Evolutionary conservation across 2,888 invertebrate species (phyloP).

Genomic region (Syrphus vitripennis): DNA sequence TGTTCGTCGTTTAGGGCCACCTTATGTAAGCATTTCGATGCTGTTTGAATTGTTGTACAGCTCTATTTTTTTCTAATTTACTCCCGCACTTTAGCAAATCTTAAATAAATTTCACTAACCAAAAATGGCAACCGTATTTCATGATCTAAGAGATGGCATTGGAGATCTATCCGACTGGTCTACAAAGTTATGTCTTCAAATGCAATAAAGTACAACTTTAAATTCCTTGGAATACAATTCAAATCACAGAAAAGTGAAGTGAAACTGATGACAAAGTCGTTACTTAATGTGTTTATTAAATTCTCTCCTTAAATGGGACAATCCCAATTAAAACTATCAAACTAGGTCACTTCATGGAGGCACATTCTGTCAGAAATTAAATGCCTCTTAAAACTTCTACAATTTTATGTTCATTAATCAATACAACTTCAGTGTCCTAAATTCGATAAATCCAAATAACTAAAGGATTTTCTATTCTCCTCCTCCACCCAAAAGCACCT

Average conservation of each 20-base stretch:
- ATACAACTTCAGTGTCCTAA: slow-evolving; percentile 34
- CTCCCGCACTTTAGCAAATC: too few species aligned
- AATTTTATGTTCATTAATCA: slow-evolving; percentile 40
- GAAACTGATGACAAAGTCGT: not conserved
- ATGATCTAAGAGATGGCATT: too few species aligned
- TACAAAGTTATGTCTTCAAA: not conserved
- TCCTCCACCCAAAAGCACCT: not conserved
- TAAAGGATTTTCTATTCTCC: not conserved
- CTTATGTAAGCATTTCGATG: too few species aligned
- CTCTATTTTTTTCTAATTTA: too few species aligned
- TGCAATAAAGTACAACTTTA: not conserved
- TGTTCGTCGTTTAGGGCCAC: too few species aligned
- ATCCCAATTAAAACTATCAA: slow-evolving; percentile 20
- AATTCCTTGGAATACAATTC: not conserved
- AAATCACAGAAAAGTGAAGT: not conserved
- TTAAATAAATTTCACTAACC: too few species aligned
- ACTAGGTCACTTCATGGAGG: slow-evolving; percentile 1
- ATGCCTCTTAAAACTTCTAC: slow-evolving; percentile 3
- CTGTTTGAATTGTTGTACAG: too few species aligned
- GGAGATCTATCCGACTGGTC: too few species aligned
- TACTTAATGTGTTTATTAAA: not conserved
- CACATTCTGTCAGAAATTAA: not conserved
- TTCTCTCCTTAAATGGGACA: not conserved
- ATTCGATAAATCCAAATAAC: slow-evolving; percentile 32
- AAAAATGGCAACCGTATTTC: not conserved